Evolutionary conservation across 2,888 invertebrate genomes (phyloP), one percentile per base, ranked within the genome.

Genomic region (Temnothorax unifasciatus): DNA sequence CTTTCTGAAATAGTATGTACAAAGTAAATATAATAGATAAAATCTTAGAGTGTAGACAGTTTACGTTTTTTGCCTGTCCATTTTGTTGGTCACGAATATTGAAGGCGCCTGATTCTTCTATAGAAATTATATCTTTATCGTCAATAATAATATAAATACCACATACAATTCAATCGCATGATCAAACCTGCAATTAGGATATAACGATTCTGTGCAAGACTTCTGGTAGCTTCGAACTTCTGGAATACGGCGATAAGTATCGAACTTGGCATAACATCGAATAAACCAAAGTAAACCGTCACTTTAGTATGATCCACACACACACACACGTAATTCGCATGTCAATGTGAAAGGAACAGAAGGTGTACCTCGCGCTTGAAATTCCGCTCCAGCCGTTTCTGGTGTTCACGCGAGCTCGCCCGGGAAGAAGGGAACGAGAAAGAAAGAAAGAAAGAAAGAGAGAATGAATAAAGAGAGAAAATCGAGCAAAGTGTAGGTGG

Each of bases 291-390:
- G 68, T 84, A 82, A 83, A 83, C 75, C 61, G 21, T 68, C 59
- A 71, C 34, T 61, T 86, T 76, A 82, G 83, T 71, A 86, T 84
- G 68, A 88, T 41, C 9, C n/a, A 71, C 81, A 81, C 74, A 82
- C n/a, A 71, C 81, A 81, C 74, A 82, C 76, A 76, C 82, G 76
- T 82, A 83, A 57, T 84, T 59, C 68, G 69, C 54, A 41, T 73
- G 74, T 85, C 71, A 63, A 75, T 85, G 71, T 34, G 59, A 54
- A 63, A 77, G 41, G 41, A 69, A 81, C 77, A 47, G 52, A 66
- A 59, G 74, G 59, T 59, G 87, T 59, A 86, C 83, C 21, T 77
- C 82, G 75, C 79, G 81, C 83, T 90, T 86, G 79, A 85, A 86
- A 90, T 87, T 90, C 88, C 79, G 66, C 52, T 79, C 85, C 21